Evolutionary conservation across 1,140 invertebrate genomes (phyloP), one percentile per base, ranked within the genome.

Genomic region (Gryon sp.): DNA sequence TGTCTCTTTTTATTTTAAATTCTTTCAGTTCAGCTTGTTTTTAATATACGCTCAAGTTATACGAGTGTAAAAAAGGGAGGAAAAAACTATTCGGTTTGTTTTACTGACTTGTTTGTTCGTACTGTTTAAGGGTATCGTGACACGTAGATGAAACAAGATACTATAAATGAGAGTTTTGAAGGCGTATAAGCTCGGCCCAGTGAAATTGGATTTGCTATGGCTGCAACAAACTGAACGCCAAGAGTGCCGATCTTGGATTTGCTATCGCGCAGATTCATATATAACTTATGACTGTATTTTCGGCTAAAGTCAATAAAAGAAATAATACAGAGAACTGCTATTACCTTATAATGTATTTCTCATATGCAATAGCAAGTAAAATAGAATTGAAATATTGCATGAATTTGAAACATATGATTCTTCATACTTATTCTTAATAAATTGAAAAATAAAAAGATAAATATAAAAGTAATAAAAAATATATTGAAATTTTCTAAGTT

Each of bases 81-180:
- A 45, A 63, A 48, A 38, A 40, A 41, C 12, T n/a, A 1, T 57
- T n/a, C n/a, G n/a, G 63, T 59, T 68, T 57, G 63, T 59, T 68
- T 57, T 57, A 50, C 41, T 38, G 50, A 2, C 19, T 18, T 18
- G 28, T 16, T 30, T 32, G 30, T 18, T 19, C 18, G 36, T 11
- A 32, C 15, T 45, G 46, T 60, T 69, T 9, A n/a, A 18, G 53
- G 45, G 65, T 43, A 70, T 70, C 55, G 46, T 52, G 53, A 59
- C 53, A 70, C 53, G 55, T 38, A 53, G 55, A 70, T 53, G 66
- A 62, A 60, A 60, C 36, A 20, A 70, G 66, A 70, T 62, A 62
- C 46, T 55, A 53, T 62, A 70, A 70, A 70, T 53, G 66, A 70
- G 55, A 70, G 34, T 43, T 62, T 60, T 36, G 38, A 28, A 59